A percentile compares a stretch with the other conserved stretches of the same genome.
phyloP scores from a whole-genome alignment of 2,797 vertebrate genomes.

The Novumbra hubbsi region DNA sequence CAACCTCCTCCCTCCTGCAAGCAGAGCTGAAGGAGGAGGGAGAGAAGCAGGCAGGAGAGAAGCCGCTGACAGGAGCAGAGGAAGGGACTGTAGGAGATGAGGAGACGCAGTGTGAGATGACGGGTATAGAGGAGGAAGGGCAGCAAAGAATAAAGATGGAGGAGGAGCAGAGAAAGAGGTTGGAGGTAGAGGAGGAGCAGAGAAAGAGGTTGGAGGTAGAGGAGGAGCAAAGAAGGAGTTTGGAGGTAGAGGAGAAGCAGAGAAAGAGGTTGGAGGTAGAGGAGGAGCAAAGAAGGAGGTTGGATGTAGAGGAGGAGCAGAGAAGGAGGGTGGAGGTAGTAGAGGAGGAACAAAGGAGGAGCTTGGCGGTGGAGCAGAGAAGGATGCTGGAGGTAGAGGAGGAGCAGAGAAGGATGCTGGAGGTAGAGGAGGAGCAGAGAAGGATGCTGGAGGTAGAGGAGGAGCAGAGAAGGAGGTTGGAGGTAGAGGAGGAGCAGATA shows the following conservation, averaged over 20 bases:
- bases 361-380: background rate
- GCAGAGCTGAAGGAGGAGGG: conserved; percentile 16
- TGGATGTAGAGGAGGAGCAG: conserved; percentile 14
- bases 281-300: conserved; percentile 31
- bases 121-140: conserved; percentile 37
- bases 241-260: conserved; percentile 48
- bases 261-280: background rate
- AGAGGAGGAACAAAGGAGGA: conserved; percentile 24
- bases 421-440: conserved; percentile 32
- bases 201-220: conserved; percentile 33
- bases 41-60: conserved; percentile 20
- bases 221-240: background rate
- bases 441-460: background rate
- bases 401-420: conserved; percentile 31
- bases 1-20: conserved; percentile 51
- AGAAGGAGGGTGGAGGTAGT: conserved; percentile 38
- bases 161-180: conserved; percentile 23
- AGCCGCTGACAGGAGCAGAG: conserved; percentile 17
- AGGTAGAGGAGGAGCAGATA: conserved; percentile 34
- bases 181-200: conserved; percentile 39
- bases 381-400: conserved; percentile 35
- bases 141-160: conserved; percentile 11
- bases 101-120: conserved; percentile 38
- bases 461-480: conserved; percentile 28
- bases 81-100: conserved; percentile 27